Evolutionary conservation across 1,140 invertebrate genomes (phyloP), one percentile per base, ranked within the genome.

Genomic region (Tenebrio molitor): DNA sequence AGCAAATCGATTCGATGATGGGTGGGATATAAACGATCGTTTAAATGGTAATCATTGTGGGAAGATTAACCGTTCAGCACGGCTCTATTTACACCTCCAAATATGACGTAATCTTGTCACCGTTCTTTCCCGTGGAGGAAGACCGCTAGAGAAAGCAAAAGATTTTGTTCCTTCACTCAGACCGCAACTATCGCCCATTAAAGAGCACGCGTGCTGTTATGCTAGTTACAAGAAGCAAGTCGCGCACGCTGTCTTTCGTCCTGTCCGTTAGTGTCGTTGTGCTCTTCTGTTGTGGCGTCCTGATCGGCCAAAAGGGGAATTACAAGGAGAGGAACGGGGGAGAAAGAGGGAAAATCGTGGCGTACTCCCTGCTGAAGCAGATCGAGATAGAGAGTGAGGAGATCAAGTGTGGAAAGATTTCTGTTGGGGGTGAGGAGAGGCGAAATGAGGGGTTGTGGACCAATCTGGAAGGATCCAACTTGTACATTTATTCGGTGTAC

Each of bases 361-460:
- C 75, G 5, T 78, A 73, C 68, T 78, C 77, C 0, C 63, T 78
- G 19, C 33, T 29, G 15, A 78, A 78, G 65, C 65, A 65, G 16
- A 74, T 78, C n/a, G 77, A 78, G 44, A 53, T 74, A 12, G 77
- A 78, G 8, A 73, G 76, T 63, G 70, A 77, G 46, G 72, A 76
- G 25, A 46, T 65, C 33, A 16, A n/a, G 19, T 75, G 74, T 58
- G 44, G 46, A 15, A 5, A 34, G 34, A 19, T 17, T 66, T 23
- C 36, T 19, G 23, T n/a, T 63, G 2, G 17, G 34, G 50, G 2
- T 16, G 14, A 44, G 50, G 39, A 8, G 8, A n/a, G 1, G 10
- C 3, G 0, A 63, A 34, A 63, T 34, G 7, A 33, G 41, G 23
- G n/a, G n/a, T 19, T 62, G 33, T 79, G 78, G 78, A 75, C 23